phyloP scores from a whole-genome alignment of 2,113 vertebrate genomes.

The Tringa solitaria region DNA sequence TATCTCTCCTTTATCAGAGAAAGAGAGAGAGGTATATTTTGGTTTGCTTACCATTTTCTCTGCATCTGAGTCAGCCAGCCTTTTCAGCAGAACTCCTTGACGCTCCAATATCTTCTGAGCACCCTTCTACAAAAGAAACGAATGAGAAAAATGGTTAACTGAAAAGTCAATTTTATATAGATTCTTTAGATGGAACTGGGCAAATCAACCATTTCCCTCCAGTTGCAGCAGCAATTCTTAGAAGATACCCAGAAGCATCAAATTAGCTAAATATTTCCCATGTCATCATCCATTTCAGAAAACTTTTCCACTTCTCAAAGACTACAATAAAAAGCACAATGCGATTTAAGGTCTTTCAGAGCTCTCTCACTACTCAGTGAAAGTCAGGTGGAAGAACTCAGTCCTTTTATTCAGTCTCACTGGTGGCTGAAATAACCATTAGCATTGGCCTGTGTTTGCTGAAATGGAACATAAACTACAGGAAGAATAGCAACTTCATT shows the following conservation, averaged over 20 bases:
- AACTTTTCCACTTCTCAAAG: background rate
- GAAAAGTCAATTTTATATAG: background rate
- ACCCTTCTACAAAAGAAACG: constrained; percentile 73
- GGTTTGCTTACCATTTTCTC: constrained; percentile 80
- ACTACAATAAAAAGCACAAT: background rate
- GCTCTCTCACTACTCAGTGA: background rate
- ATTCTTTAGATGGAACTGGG: background rate
- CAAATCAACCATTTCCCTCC: background rate
- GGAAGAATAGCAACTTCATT: background rate
- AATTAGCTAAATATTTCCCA: background rate
- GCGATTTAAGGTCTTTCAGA: background rate
- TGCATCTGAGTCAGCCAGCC: constrained; percentile 80
- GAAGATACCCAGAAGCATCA: background rate
- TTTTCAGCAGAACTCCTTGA: constrained; percentile 80
- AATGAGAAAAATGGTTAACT: background rate
- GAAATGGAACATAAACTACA: background rate
- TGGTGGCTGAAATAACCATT: background rate
- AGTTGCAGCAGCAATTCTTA: background rate
- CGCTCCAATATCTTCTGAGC: constrained; percentile 76
- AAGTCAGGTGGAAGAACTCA: background rate
- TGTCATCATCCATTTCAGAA: background rate
- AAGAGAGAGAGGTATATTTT: background rate
- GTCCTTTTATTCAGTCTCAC: background rate
- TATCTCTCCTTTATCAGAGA: background rate
- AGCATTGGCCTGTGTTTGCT: background rate